A percentile compares a stretch with the other conserved stretches of the same genome.
Conservation (phyloP, 2,797 vertebrate species). For the Harpagifer antarcticus region DNA sequence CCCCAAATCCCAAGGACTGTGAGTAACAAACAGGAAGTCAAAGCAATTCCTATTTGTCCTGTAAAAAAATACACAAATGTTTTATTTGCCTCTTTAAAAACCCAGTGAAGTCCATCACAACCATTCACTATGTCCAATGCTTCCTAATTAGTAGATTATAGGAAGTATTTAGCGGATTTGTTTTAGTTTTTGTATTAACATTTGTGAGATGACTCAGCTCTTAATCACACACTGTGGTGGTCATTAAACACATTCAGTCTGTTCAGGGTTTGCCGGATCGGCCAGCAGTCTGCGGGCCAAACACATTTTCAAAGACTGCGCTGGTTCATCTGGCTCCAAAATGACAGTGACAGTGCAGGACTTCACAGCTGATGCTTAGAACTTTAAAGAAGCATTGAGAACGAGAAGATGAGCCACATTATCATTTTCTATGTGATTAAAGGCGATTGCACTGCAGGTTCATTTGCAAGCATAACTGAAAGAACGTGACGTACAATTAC, state of each 20-base stretch:
- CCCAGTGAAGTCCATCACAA: conserved; percentile 18
- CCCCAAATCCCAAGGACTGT: conserved; percentile 16
- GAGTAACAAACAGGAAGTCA: conserved; percentile 19
- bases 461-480: conserved; percentile 8
- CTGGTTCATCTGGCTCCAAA: conserved; percentile 52
- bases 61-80: not conserved
- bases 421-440: not conserved
- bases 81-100: conserved; percentile 26
- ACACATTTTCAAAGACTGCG: conserved; percentile 51
- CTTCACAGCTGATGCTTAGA: conserved; percentile 51
- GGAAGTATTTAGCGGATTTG: conserved; percentile 5
- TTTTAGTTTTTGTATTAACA: conserved; percentile 46
- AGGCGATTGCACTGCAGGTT: not conserved
- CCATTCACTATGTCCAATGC: conserved; percentile 25
- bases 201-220: conserved; percentile 55
- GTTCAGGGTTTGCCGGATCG: conserved; percentile 49
- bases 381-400: conserved; percentile 28
- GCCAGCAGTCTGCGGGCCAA: conserved; percentile 53
- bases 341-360: conserved; percentile 66
- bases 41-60: conserved; percentile 13
- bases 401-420: conserved; percentile 8
- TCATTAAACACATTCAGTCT: conserved; percentile 57
- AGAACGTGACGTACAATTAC: not conserved
- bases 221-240: conserved; percentile 58
- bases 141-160: conserved; percentile 36